These are phyloP conservation scores for Antechinus stuartii DNA, from an alignment of 2,113 vertebrate genomes.

Conservation along the genomic window DNA sequence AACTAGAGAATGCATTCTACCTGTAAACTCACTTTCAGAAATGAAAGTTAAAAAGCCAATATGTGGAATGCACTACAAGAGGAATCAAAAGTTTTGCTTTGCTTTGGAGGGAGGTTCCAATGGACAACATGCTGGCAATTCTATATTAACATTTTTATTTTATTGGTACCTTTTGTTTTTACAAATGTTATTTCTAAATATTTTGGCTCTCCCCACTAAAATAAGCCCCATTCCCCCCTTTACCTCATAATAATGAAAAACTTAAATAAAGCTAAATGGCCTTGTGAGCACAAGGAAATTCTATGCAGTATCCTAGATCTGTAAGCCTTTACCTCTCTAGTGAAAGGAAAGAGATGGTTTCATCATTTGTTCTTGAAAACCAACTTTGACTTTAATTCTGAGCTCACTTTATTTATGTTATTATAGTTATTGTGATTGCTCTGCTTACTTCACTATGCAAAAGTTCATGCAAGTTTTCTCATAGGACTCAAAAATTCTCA, in stretches of 20 bases:
- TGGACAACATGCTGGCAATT: conserved; percentile 21
- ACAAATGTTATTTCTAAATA: background rate
- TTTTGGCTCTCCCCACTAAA: background rate
- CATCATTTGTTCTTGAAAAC: background rate
- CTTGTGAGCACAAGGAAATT: background rate
- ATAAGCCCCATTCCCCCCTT: background rate
- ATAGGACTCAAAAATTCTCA: no score
- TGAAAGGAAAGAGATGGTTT: background rate
- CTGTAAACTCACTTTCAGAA: background rate
- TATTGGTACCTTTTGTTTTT: background rate
- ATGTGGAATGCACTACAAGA: background rate
- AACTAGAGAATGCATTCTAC: fast-evolving
- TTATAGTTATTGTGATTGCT: background rate
- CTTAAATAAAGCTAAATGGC: background rate
- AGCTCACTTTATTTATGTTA: background rate
- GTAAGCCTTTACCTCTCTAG: background rate
- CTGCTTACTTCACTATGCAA: no score
- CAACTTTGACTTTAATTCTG: background rate
- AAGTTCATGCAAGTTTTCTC: no score
- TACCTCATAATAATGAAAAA: background rate
- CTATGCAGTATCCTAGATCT: no score
- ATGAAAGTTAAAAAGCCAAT: background rate
- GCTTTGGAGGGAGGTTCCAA: conserved; percentile 17
- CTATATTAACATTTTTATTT: background rate
- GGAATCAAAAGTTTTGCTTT: background rate